Evolutionary conservation across 53 echinoderm and acorn worm genomes (phyloP).

Genomic region (Stichopus horrens): DNA sequence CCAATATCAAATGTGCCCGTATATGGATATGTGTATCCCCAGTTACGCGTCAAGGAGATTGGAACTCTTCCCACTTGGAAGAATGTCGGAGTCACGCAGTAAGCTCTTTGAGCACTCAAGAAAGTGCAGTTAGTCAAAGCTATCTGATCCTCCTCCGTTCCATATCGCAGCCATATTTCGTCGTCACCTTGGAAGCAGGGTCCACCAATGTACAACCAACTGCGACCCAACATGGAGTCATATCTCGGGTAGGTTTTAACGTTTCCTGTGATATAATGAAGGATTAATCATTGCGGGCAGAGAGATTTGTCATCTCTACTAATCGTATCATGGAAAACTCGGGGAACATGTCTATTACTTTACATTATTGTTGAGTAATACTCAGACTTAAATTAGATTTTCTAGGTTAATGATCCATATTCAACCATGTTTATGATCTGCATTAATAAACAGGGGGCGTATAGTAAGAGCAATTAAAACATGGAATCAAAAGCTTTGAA

Average conservation of each 20-base stretch:
- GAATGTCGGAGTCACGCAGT: slow-evolving; percentile 88
- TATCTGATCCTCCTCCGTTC: slow-evolving; percentile 69
- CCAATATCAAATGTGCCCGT: slow-evolving; percentile 82
- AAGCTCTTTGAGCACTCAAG: slow-evolving; percentile 60
- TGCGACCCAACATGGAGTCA: slow-evolving; percentile 85
- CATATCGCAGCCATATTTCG: slow-evolving; percentile 81
- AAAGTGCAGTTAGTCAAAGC: slow-evolving; percentile 84
- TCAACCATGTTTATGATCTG: no score
- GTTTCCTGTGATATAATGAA: slow-evolving; percentile 46
- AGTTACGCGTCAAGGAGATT: slow-evolving; percentile 71
- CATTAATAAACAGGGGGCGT: no score
- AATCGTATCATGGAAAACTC: no score
- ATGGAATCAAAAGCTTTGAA: no score
- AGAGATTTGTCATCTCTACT: no score
- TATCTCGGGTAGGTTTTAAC: slow-evolving; percentile 72
- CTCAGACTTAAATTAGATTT: no score
- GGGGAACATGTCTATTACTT: no score
- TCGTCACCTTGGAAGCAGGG: slow-evolving; percentile 84
- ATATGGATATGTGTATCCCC: slow-evolving; percentile 66
- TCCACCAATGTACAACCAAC: slow-evolving; percentile 75
- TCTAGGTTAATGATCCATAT: no score
- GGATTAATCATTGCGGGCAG: no score
- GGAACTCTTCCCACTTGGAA: slow-evolving; percentile 75
- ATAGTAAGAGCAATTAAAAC: no score
- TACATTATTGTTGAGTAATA: no score